These are phyloP conservation scores for Drosophila rufa DNA, from an alignment of 1,140 invertebrate genomes.

Conservation along the genomic window DNA sequence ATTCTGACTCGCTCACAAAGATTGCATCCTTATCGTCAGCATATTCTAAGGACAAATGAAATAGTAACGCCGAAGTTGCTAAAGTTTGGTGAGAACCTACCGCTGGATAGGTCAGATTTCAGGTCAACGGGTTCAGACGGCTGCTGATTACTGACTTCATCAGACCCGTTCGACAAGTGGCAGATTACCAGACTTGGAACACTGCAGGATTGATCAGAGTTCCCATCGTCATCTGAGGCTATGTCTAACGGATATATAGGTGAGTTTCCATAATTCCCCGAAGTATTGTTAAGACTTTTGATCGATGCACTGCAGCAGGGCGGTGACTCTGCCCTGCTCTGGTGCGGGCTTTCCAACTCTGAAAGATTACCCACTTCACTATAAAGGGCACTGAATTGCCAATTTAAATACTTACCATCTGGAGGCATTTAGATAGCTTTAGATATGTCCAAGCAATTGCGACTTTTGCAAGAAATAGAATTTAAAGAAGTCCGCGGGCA, in stretches of 20 bases:
- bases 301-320: constrained; percentile 21
- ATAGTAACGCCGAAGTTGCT: too few relatives aligned
- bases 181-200: neutral
- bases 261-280: neutral
- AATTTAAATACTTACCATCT: neutral
- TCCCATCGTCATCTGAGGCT: neutral
- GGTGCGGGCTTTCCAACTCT: neutral
- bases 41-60: constrained; percentile 16
- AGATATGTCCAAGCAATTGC: neutral
- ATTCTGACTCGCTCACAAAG: constrained; percentile 25
- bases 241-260: neutral
- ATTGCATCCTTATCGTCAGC: constrained; percentile 30
- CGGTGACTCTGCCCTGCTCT: constrained; percentile 5
- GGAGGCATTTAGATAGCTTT: neutral
- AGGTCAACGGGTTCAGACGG: too few relatives aligned
- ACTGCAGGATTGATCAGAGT: neutral
- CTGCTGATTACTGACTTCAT: neutral
- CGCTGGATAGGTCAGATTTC: constrained; percentile 2
- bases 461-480: too few relatives aligned
- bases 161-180: neutral
- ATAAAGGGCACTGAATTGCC: neutral
- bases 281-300: too few relatives aligned
- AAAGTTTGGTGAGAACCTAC: neutral
- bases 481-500: constrained; percentile 13
- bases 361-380: neutral